Evolutionary conservation across 1,140 invertebrate species (phyloP).

Genomic region (Andrena cerasifolii): DNA sequence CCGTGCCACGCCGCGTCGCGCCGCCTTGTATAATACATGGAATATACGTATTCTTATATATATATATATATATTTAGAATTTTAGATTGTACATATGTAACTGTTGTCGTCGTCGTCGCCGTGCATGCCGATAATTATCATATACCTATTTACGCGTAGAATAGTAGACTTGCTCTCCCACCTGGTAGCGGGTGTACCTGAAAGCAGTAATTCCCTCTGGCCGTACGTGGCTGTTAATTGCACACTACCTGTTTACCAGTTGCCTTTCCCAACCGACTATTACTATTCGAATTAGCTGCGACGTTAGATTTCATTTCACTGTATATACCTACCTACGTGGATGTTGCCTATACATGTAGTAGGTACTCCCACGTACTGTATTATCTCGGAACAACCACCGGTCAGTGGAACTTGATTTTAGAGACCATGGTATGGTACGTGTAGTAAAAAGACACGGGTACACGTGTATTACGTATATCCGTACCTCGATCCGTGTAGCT

Average conservation of each 20-base stretch:
- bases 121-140: conserved; percentile 41
- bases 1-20: too few species aligned
- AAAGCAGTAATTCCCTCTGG: conserved; percentile 7
- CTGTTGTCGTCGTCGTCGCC: conserved; percentile 1
- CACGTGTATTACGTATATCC: too few species aligned
- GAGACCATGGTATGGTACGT: too few species aligned
- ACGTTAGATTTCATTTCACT: conserved; percentile 25
- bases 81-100: conserved; percentile 33
- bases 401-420: too few species aligned
- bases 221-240: conserved; percentile 28
- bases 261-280: neutral
- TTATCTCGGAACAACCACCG: too few species aligned
- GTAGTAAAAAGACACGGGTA: too few species aligned
- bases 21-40: too few species aligned
- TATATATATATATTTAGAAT: too few species aligned
- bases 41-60: too few species aligned
- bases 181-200: conserved; percentile 19
- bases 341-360: neutral
- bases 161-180: conserved; percentile 19
- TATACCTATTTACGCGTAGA: conserved; percentile 3
- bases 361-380: too few species aligned
- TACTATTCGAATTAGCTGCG: conserved; percentile 38
- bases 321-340: conserved; percentile 1
- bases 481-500: too few species aligned
- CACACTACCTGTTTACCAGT: conserved; percentile 26